These are phyloP conservation scores for human DNA, from an alignment of 2,113 vertebrate genomes.

Conservation along the genomic window DNA sequence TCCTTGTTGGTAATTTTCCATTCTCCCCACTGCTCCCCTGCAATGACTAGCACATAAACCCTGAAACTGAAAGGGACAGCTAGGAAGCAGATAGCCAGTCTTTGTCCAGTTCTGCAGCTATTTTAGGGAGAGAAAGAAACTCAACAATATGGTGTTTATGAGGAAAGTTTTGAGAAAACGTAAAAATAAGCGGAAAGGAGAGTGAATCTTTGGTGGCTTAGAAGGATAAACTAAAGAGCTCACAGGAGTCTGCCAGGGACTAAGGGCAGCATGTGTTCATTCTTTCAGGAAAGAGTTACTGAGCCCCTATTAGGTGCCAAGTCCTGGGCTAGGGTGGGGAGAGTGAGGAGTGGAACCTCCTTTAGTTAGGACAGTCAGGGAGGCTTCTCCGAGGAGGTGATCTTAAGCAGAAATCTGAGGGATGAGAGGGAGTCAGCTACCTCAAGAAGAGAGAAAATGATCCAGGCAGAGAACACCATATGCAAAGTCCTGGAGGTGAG, in stretches of 20 bases:
- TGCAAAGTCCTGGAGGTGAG: too few relatives aligned
- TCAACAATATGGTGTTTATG: neutral
- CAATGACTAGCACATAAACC: neutral
- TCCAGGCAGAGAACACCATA: neutral
- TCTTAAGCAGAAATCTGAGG: neutral
- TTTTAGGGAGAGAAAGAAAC: neutral
- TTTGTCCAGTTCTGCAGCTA: neutral
- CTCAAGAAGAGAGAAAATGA: neutral
- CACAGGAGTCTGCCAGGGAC: neutral
- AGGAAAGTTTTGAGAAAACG: conserved; percentile 1
- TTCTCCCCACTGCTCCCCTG: neutral
- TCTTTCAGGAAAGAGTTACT: neutral
- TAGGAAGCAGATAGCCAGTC: neutral
- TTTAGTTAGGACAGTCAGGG: neutral
- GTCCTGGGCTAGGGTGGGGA: neutral
- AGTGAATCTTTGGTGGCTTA: neutral
- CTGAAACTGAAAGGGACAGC: neutral
- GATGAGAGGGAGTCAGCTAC: neutral
- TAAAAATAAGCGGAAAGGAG: neutral
- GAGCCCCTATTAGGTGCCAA: fast-evolving
- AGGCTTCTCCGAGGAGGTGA: neutral
- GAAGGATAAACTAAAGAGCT: neutral
- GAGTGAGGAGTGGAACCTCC: neutral
- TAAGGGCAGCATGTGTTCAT: fast-evolving
- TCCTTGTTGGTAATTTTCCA: conserved; percentile 5